Base-by-base conservation (phyloP, 1,140 invertebrate species). In the Pseudomyrmex sp. region DNA sequence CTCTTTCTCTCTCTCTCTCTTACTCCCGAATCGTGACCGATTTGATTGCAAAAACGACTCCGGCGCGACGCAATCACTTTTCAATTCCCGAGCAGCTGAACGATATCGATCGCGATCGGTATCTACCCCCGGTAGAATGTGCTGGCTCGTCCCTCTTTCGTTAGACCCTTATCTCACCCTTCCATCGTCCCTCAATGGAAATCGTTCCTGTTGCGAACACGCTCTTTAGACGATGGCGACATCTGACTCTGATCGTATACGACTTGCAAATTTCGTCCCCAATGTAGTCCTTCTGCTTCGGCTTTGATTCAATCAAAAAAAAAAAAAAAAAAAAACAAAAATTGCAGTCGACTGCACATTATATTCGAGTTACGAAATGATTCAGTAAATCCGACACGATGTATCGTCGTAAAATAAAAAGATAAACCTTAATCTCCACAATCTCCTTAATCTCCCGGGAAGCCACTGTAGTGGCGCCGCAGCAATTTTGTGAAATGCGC, bases 21-120 rank as follows among this genome's bases (percentile, higher is more conserved):
- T 7, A 35, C 5, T 35, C 35, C 35, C 54, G 73, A 76, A 56
- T 76, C 86, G 83, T 63, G 65, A 85, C 75, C 83, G 70, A 83
- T 73, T 61, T 69, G 72, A 84, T 72, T 58, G 56, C 80, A 76
- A 68, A 85, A 88, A 77, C 66, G 86, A 88, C 58, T 79, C 63
- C 10, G 9, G 35, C 4, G 20, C 20, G 63, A 52, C 26, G 18
- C 89, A 82, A 75, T 87, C 86, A 26, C 72, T 63, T 84, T 84
- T 87, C 88, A 88, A 77, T 90, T 88, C 87, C 86, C 87, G 83
- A 85, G 86, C 90, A 89, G 88, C 89, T 85, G 79, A 86, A 69
- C 77, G 92, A 93, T 92, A 93, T 82, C 85, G 90, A 93, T 93
- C 92, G 76, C 86, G 91, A 92, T 91, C 90, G 84, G 84, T 91